phyloP scores from a whole-genome alignment of 2,113 vertebrate genomes.

The Petrocephalus microphthalmus region DNA sequence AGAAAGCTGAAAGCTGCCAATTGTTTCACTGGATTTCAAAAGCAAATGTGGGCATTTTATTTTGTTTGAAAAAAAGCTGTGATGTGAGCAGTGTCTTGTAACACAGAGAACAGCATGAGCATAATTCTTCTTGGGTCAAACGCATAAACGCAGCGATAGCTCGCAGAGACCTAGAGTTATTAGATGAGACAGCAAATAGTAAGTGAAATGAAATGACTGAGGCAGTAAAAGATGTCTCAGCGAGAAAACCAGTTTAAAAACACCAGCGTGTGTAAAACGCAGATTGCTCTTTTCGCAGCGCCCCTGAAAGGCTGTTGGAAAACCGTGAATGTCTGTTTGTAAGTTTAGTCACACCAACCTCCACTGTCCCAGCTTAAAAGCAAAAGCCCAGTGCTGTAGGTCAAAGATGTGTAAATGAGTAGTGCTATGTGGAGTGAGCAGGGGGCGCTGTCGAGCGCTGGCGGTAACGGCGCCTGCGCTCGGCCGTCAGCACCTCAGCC shows the following conservation, averaged over 20 bases:
- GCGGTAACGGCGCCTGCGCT: neutral
- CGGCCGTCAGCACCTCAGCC: too few species aligned
- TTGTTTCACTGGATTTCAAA: neutral
- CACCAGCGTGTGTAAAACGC: neutral
- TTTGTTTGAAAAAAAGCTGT: neutral
- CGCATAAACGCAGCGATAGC: neutral
- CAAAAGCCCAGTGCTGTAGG: neutral
- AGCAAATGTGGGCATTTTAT: neutral
- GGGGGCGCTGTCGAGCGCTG: neutral
- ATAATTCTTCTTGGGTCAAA: neutral
- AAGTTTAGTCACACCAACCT: neutral
- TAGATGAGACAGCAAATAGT: neutral
- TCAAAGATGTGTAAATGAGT: neutral
- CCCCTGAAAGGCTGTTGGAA: neutral
- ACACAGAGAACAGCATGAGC: neutral
- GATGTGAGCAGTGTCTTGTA: neutral
- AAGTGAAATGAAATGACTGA: neutral
- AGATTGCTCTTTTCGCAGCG: neutral
- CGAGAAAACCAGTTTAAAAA: neutral
- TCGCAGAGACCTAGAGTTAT: neutral
- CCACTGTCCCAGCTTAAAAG: neutral
- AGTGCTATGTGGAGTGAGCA: neutral
- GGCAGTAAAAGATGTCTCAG: constrained; percentile 1
- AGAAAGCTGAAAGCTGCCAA: neutral
- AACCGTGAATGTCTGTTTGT: neutral